phyloP scores from a whole-genome alignment of 1,140 invertebrate species.

The Neuroterus valhalla region DNA sequence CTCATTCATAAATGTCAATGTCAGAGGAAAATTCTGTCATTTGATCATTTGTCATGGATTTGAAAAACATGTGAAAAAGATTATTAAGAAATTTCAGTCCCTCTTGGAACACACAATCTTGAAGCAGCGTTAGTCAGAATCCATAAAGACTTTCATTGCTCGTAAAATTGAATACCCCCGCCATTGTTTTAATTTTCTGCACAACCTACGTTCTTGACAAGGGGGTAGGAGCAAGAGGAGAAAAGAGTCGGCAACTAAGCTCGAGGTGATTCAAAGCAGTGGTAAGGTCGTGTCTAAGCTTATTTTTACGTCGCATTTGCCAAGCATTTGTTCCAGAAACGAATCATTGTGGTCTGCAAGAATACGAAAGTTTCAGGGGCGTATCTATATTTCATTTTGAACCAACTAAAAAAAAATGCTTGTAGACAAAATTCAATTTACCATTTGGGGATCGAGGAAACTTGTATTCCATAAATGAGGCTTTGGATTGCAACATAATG shows the following conservation, averaged over 20 bases:
- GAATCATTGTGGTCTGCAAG: background rate
- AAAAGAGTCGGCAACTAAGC: constrained; percentile 39
- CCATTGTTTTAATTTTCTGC: constrained; percentile 11
- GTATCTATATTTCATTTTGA: background rate
- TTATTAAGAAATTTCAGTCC: too few species aligned
- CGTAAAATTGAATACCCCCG: constrained; percentile 22
- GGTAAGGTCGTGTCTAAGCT: constrained; percentile 16
- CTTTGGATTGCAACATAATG: too few species aligned
- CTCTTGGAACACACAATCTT: background rate
- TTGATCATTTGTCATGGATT: too few species aligned
- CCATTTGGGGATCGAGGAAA: too few species aligned
- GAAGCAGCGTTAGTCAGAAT: background rate
- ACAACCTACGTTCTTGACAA: background rate
- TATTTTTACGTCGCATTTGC: constrained; percentile 46
- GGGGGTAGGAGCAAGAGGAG: background rate
- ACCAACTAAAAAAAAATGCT: background rate
- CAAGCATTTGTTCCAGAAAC: constrained; percentile 39
- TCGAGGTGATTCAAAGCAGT: constrained; percentile 11
- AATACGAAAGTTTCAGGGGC: constrained; percentile 1
- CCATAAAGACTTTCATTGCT: constrained; percentile 4
- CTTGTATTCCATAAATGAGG: too few species aligned
- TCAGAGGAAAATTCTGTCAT: too few species aligned
- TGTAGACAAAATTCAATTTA: too few species aligned
- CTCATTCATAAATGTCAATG: too few species aligned
- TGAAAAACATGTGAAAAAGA: too few species aligned